Base-by-base conservation (phyloP, 1,140 invertebrate species). In the Coenobita brevimanus region DNA sequence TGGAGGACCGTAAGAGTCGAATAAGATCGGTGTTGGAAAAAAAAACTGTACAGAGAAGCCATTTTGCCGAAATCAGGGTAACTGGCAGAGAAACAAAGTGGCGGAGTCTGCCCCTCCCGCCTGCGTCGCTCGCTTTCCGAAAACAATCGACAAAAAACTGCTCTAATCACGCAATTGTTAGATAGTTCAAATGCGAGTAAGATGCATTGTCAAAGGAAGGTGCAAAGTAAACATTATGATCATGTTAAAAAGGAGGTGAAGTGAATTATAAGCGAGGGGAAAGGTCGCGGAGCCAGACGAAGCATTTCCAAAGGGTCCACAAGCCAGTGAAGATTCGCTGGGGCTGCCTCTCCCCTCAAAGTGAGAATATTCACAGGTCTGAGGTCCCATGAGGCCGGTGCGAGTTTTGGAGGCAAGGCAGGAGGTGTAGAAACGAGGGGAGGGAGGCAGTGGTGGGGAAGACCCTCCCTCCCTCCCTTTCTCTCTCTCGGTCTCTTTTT, bases 291-390 rank as follows among this genome's bases (percentile, higher is more conserved):
- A 38, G 38, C 0, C n/a, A 27, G 36, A 81, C 76, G 84, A 87
- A 80, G 24, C 76, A 73, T 82, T 82, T 62, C 80, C 67, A 62
- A n/a, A 82, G 54, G 41, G 43, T 46, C 36, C 80, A 62, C 6
- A 82, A 82, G 64, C 17, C 38, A n/a, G 80, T 82, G 80, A 62
- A 71, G 64, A 71, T 33, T 71, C 6, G 46, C 80, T n/a, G 64
- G 21, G 62, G 1, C 36, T 21, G 57, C 41, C 73, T 27, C 73
- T 50, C 84, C 84, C 64, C 76, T 87, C 84, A 87, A 87, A 87
- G 84, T 87, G 84, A 87, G 84, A 87, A 87, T 87, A 87, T 87
- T 87, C 84, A 87, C 84, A 87, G 84, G 84, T 87, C 41, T 71
- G 76, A 21, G 41, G 57, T 60, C 75, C 84, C 50, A 1, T 36